Evolutionary conservation across 1,140 invertebrate genomes (phyloP).

Genomic region (Ruditapes philippinarum): DNA sequence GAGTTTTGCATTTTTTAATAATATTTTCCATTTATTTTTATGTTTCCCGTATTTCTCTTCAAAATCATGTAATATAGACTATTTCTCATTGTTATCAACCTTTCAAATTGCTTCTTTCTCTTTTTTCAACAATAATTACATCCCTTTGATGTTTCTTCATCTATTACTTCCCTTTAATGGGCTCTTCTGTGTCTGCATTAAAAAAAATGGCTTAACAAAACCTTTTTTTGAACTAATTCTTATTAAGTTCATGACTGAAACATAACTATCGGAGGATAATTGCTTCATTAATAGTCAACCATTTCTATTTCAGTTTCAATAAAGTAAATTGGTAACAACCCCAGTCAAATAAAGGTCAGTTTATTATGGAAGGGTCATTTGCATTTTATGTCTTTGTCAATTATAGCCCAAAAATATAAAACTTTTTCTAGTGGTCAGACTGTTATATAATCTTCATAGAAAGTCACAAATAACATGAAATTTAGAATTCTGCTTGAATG

Average conservation of each 20-base stretch:
- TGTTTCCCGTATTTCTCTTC: no score
- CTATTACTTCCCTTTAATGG: no score
- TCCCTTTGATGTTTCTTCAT: not conserved
- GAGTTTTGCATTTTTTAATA: no score
- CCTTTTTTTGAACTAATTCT: slow-evolving; percentile 15
- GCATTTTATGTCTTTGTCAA: slow-evolving; percentile 53
- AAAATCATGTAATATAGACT: no score
- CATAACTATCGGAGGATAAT: slow-evolving; percentile 22
- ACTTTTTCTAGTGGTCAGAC: slow-evolving; percentile 29
- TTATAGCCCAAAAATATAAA: slow-evolving; percentile 57
- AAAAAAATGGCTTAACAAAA: not conserved
- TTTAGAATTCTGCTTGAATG: slow-evolving; percentile 48
- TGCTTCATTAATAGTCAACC: slow-evolving; percentile 44
- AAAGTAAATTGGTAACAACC: slow-evolving; percentile 13
- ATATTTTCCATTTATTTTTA: no score
- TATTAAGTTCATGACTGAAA: slow-evolving; percentile 32
- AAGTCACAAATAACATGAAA: slow-evolving; percentile 35
- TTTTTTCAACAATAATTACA: no score
- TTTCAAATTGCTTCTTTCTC: no score
- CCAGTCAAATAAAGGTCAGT: slow-evolving; percentile 38
- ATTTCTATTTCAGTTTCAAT: slow-evolving; percentile 43
- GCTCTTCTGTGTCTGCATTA: no score
- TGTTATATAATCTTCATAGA: slow-evolving; percentile 62
- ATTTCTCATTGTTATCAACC: no score
- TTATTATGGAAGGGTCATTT: slow-evolving; percentile 53